Evolutionary conservation across 2,797 vertebrate genomes (phyloP).

Genomic region (Babyrousa celebensis): DNA sequence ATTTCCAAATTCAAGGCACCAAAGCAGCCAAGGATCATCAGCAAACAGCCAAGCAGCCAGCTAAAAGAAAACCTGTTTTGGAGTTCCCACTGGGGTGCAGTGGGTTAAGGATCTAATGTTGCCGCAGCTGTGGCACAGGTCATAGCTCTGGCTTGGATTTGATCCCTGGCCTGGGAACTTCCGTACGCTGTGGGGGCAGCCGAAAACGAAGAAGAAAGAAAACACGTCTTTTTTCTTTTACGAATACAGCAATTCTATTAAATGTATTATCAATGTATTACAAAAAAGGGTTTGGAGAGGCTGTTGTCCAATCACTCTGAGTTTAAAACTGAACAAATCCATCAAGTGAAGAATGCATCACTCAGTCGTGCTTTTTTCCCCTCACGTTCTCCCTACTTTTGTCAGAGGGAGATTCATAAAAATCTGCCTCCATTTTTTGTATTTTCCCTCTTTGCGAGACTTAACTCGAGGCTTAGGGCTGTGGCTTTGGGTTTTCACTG

Average conservation of each 20-base stretch:
- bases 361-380: not conserved
- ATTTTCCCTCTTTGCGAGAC: not conserved
- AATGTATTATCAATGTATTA: not conserved
- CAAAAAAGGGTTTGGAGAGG: not conserved
- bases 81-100: no score
- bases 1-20: constrained; percentile 85
- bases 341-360: not conserved
- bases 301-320: constrained; percentile 30
- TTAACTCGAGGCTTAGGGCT: not conserved
- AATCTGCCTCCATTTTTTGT: not conserved
- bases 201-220: not conserved
- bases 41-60: constrained; percentile 81
- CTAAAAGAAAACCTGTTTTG: constrained; percentile 78
- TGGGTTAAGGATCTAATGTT: no score
- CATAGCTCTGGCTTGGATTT: no score
- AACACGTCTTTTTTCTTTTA: constrained; percentile 76
- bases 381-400: not conserved
- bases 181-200: no score
- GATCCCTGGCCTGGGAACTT: no score
- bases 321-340: constrained; percentile 34
- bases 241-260: constrained; percentile 50
- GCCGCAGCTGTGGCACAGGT: no score
- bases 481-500: not conserved
- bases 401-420: not conserved
- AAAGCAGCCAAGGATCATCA: constrained; percentile 75